Conservation (phyloP, 2,113 vertebrate genomes). For the Circaetus cinerascens region DNA sequence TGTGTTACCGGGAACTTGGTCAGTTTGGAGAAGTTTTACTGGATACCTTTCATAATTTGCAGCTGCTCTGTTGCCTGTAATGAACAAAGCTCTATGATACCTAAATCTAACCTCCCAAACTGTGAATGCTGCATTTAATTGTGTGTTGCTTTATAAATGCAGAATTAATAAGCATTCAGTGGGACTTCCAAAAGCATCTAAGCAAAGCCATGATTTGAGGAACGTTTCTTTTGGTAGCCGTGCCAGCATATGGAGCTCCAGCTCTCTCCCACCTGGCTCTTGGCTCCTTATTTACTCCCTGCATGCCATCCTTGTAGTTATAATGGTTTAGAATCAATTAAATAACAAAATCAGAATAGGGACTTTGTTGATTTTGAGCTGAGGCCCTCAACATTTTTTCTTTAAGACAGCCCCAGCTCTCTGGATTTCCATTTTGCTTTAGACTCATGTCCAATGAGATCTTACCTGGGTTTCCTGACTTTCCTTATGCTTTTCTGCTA, state of each 20-base stretch:
- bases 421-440: neutral
- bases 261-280: neutral
- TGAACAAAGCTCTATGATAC: neutral
- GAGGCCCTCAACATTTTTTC: neutral
- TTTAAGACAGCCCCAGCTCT: neutral
- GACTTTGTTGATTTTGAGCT: neutral
- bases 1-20: fast-evolving
- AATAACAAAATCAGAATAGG: neutral
- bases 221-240: neutral
- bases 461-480: neutral
- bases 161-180: neutral
- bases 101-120: neutral
- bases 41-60: neutral
- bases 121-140: neutral
- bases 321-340: neutral
- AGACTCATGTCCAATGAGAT: neutral
- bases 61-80: neutral
- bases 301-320: neutral
- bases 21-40: neutral
- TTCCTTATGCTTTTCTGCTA: neutral
- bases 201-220: neutral
- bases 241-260: neutral
- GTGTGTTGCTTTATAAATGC: neutral
- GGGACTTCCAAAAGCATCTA: neutral
- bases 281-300: neutral